Base-by-base conservation (phyloP, 2,888 invertebrate genomes). In the Drosophila falleni region DNA sequence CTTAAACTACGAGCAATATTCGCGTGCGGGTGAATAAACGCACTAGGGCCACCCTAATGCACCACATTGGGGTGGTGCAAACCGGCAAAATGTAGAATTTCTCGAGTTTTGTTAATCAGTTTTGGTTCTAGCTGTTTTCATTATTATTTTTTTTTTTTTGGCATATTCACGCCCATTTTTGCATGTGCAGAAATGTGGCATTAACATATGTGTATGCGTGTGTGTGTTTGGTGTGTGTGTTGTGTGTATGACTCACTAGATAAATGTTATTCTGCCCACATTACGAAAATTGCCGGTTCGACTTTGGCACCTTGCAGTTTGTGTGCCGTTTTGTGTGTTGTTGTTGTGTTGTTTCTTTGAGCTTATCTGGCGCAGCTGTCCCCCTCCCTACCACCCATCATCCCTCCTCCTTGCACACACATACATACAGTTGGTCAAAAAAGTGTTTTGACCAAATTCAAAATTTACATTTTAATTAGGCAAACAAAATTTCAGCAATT, bases 231-330 rank as follows among this genome's bases (percentile, higher is more conserved):
- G 31, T 47, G 58, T 44, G 31, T 61, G 31, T 56, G 51, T 41
- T 41, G 41, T 41, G 15, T 50, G 58, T 35, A 66, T 78, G 78
- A 78, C 49, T 78, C 78, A 78, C 71, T 78, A 75, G 75, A 63
- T 74, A 78, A 78, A 74, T 74, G 59, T 68, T 71, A 71, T 51
- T 61, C 71, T 68, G 62, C 71, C 71, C 62, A 67, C 71, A 71
- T 49, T 54, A 66, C 39, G 16, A 60, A 74, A 63, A 72, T 78
- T 78, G 78, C 78, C 78, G 78, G 78, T 64, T 72, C 66, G 72
- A 69, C 75, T 78, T 78, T 78, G 69, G 69, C 78, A 78, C 72
- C 69, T 75, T 78, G 78, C 78, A 64, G 39, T 77, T 67, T 54
- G 16, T 65, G 42, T 19, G 33, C 23, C 33, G 42, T 33, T 16